Evolutionary conservation across 2,797 vertebrate genomes (phyloP).

Genomic region (Mallotus villosus): DNA sequence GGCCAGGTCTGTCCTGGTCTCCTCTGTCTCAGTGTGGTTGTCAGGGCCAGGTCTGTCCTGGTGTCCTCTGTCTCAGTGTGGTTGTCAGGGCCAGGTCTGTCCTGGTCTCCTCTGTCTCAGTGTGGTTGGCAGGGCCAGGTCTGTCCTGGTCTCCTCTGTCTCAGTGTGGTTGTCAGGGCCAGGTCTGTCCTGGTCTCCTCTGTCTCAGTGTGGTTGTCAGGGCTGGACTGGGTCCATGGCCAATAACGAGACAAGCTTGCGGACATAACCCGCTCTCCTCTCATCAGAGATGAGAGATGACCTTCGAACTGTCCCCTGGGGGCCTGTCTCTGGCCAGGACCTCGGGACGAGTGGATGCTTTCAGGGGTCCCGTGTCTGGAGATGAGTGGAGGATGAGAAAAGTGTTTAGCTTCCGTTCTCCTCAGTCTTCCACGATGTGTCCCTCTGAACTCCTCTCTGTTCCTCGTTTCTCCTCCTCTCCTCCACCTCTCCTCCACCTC

Average conservation of each 20-base stretch:
- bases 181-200: conserved; percentile 47
- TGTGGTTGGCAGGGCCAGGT: conserved; percentile 34
- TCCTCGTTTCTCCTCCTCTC: conserved; percentile 42
- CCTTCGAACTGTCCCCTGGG: too few species aligned
- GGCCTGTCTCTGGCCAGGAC: too few species aligned
- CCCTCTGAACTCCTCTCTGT: conserved; percentile 17
- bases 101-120: conserved; percentile 41
- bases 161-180: too few species aligned
- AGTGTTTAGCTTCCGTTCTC: too few species aligned
- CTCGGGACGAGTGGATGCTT: too few species aligned
- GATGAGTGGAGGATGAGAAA: too few species aligned
- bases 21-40: background rate
- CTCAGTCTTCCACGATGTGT: too few species aligned
- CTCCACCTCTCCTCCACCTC: too few species aligned
- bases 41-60: conserved; percentile 50
- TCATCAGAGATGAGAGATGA: conserved; percentile 14
- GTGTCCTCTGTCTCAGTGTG: conserved; percentile 26
- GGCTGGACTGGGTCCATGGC: conserved; percentile 37
- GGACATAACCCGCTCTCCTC: conserved; percentile 23
- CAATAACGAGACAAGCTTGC: conserved; percentile 24
- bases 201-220: background rate
- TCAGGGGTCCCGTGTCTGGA: too few species aligned
- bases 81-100: conserved; percentile 44
- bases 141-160: conserved; percentile 49
- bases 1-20: conserved; percentile 47